Evolutionary conservation across 64 coral and sea anemone genomes (phyloP), one percentile per base, ranked within the genome.

Genomic region (Dendronephthya gigantea): DNA sequence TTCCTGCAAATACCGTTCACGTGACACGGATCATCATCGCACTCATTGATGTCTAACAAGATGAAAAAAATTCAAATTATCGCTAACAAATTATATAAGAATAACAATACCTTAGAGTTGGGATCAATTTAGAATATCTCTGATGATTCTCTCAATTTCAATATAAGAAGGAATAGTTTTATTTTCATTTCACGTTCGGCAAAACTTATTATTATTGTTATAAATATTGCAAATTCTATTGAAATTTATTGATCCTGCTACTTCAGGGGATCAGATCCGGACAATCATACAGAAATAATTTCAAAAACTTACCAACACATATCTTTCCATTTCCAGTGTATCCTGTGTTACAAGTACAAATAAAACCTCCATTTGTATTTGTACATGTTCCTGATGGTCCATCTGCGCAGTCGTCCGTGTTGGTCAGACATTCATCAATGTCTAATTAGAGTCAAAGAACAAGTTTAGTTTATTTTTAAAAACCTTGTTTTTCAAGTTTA

Each of bases 21-120:
- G 29, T 79, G 72, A 39, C 72, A 79, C 15, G 2, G 72, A 79
- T 79, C 17, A 15, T 0, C 30, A 7, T 28, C 13, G 36, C 72
- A 79, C 37, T 79, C 72, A 79, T 79, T 79, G 36, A 79, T 79
- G 16, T 79, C 72, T 79, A 79, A 34, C 1, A 62, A n/a, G 50
- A 52, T 16, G 50, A 62, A 11, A 45, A 45, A 45, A 45, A 11
- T 45, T n/a, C n/a, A n/a, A n/a, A n/a, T n/a, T n/a, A n/a, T n/a
- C n/a, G n/a, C n/a, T n/a, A n/a, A n/a, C n/a, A n/a, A n/a, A n/a
- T n/a, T n/a, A n/a, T n/a, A n/a, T n/a, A n/a, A n/a, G n/a, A n/a
- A n/a, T n/a, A n/a, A n/a, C n/a, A n/a, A n/a, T n/a, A n/a, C n/a
- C n/a, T n/a, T n/a, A n/a, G n/a, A n/a, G n/a, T n/a, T n/a, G n/a